These are phyloP conservation scores for Lophura nycthemera DNA, from an alignment of 2,113 vertebrate species.

Conservation along the genomic window DNA sequence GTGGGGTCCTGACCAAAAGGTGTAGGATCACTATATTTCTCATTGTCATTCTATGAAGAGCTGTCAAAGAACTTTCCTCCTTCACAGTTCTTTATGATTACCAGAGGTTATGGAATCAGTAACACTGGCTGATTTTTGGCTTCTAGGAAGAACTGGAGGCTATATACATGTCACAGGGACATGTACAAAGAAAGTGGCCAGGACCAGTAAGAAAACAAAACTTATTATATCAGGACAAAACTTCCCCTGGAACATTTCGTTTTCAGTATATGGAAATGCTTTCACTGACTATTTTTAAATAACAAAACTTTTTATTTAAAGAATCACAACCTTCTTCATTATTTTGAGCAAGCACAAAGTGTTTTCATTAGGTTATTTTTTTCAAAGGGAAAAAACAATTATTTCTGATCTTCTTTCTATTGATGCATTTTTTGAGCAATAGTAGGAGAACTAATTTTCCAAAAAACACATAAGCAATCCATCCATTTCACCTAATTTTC, in stretches of 20 bases:
- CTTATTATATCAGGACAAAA: neutral
- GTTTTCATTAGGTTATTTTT: neutral
- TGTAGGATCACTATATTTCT: neutral
- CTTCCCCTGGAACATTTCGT: neutral
- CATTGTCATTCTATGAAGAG: neutral
- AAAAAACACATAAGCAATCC: neutral
- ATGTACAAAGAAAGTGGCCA: neutral
- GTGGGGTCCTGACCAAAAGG: neutral
- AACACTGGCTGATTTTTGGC: neutral
- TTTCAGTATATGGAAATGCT: neutral
- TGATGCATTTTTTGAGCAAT: neutral
- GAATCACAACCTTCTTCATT: neutral
- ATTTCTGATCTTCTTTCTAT: neutral
- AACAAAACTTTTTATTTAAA: neutral
- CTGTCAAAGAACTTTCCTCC: neutral
- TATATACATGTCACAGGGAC: neutral
- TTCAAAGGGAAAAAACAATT: neutral
- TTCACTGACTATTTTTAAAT: neutral
- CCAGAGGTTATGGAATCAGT: neutral
- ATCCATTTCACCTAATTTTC: neutral
- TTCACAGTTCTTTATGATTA: neutral
- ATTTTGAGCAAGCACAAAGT: neutral
- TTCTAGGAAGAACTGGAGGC: neutral
- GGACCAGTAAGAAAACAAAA: neutral
- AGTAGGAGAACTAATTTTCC: neutral